Evolutionary conservation across 2,113 vertebrate genomes (phyloP).

Genomic region (Chionomys nivalis): DNA sequence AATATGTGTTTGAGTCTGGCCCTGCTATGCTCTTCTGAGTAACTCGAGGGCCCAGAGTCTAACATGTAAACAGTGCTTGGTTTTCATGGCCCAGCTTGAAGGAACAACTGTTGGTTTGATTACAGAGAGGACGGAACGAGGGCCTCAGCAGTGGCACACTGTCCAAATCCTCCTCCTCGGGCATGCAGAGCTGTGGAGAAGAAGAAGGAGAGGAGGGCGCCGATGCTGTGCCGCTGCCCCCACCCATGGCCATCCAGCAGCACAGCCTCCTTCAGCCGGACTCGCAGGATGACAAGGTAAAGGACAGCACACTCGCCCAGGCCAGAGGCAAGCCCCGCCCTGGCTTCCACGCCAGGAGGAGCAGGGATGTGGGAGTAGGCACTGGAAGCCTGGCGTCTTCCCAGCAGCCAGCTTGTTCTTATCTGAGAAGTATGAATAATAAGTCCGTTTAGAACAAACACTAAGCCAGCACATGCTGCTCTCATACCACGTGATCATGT

Average conservation of each 20-base stretch:
- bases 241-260: slow-evolving; percentile 99
- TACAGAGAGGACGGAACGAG: slow-evolving; percentile 96
- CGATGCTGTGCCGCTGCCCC: slow-evolving; percentile 95
- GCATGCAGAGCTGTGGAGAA: slow-evolving; percentile 99
- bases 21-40: not conserved
- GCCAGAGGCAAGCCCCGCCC: accelerated
- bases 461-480: accelerated
- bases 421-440: not conserved
- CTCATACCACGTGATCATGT: accelerated
- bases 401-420: not conserved
- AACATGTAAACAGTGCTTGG: accelerated
- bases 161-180: slow-evolving; percentile 98
- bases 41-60: not conserved
- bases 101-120: not conserved
- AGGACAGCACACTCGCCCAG: accelerated
- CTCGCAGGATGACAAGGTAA: slow-evolving; percentile 98
- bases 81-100: not conserved
- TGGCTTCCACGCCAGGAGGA: not conserved
- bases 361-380: not conserved
- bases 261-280: slow-evolving; percentile 98
- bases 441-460: not conserved
- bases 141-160: slow-evolving; percentile 97
- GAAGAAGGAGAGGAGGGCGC: slow-evolving; percentile 98
- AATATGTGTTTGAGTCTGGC: not conserved
- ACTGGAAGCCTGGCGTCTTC: not conserved